Evolutionary conservation across 2,113 vertebrate genomes (phyloP), one percentile per base, ranked within the genome.

Genomic region (Channa maculata): DNA sequence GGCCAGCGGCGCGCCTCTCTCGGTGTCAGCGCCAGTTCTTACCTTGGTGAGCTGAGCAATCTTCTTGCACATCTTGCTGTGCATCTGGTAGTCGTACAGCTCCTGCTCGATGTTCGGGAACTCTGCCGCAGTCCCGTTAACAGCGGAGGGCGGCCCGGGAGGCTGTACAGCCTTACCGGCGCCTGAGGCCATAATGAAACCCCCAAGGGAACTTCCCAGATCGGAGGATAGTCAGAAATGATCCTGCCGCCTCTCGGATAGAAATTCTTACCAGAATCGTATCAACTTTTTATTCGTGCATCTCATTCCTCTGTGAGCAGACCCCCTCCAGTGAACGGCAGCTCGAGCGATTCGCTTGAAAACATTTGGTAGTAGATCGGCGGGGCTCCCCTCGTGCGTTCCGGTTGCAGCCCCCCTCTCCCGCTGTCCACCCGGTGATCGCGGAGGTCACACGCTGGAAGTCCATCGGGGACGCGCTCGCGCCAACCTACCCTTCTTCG

Each of bases 11-110:
- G 78, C 73, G 62, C 48, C 50, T 60, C 66, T 67, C 63, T 4
- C 58, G 53, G 74, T 80, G 58, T 44, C 77, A 45, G 44, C 44
- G 36, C 63, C 69, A 4, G 75, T 8, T 67, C 93, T 88, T 94
- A 99, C 98, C 97, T 99, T 99, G 6, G 98, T 99, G 70, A 99
- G 97, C 94, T 99, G 98, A 7, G 98, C 98, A 46, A 99, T 98
- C 94, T 99, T 99, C 94, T 99, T 99, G 93, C 97, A 98, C 97
- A 99, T 99, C 91, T 97, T 97, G 85, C 93, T 38, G 90, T 98
- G 97, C 94, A 98, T 95, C 80, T 96, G 95, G 65, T 92, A 92
- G 77, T 86, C 93, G 79, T 94, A 93, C 60, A 92, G 87, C 74
- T 95, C 95, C 79, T 94, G 94, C 44, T 94, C 91, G 59, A 89